Conservation (phyloP, 2,113 vertebrate species). For the Prunella fulvescens region DNA sequence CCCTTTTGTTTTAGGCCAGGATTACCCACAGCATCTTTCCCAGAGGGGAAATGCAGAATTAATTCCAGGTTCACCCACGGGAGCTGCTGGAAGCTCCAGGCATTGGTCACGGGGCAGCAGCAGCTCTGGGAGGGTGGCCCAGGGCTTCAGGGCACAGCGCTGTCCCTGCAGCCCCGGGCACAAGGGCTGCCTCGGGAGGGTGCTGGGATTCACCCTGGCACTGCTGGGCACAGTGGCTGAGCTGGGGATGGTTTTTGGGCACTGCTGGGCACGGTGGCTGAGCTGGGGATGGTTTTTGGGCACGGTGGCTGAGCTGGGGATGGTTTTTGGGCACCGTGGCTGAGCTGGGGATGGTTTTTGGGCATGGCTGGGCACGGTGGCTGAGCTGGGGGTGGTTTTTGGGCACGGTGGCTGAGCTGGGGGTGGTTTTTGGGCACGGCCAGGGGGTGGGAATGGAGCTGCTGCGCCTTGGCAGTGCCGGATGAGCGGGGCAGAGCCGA, state of each 20-base stretch:
- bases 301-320: background rate
- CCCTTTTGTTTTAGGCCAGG: background rate
- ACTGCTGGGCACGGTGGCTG: background rate
- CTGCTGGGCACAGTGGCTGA: background rate
- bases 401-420: background rate
- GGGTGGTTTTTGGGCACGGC: background rate
- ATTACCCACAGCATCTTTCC: rapidly evolving
- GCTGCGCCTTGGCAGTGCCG: background rate
- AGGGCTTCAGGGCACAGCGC: background rate
- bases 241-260: background rate
- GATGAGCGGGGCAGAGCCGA: background rate
- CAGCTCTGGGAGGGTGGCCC: background rate
- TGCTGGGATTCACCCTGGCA: too few relatives aligned
- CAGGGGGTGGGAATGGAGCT: background rate
- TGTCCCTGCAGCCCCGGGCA: background rate
- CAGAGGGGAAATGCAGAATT: background rate
- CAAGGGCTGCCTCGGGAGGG: background rate
- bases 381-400: background rate
- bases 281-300: background rate
- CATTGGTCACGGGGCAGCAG: background rate
- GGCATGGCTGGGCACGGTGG: too few relatives aligned
- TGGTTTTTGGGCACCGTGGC: background rate
- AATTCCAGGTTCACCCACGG: background rate
- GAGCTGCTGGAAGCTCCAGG: background rate
- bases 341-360: too few relatives aligned